Base-by-base conservation (phyloP, 2,113 vertebrate species). In the Oxygymnocypris stewartii region DNA sequence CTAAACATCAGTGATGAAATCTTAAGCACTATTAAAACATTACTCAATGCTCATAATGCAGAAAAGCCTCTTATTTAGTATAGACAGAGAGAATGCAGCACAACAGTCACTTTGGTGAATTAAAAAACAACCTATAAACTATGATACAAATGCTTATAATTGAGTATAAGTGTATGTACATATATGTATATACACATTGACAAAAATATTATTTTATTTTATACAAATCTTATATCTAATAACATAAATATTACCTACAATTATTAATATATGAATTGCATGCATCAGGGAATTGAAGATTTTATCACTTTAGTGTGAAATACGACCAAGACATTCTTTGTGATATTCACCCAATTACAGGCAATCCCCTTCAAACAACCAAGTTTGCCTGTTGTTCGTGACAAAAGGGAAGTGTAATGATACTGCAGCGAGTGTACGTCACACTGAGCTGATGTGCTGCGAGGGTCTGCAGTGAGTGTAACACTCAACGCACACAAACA, bases 401-500 rank as follows among this genome's bases (percentile, higher is more conserved):
- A 80, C 31, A 40, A 61, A 59, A 61, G 78, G 54, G 54, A 79
- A 79, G 54, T 61, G 54, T 79, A 82, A 37, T 40, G 49, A 23
- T 69, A 42, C 73, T 77, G 80, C 59, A 79, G 40, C 10, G 80
- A 44, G 61, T 13, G 57, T 13, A 69, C 47, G 79, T 79, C 75
- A 16, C 20, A 47, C 40, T 25, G 14, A 31, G 16, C 44, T 42
- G 25, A 73, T 65, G 67, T 76, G 35, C 71, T 35, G 8, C 14
- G 42, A 47, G 74, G 65, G 59, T 40, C 80, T 81, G 84, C 87
- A 78, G 86, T 37, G 44, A 85, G 74, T 73, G 59, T 86, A 85
- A 81, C 61, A 67, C 67, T 71, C 59, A 47, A 44, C 49, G 47
- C 87, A 85, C 57, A 51, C 31, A 40, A 37, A 57, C 35, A 57